phyloP scores from a whole-genome alignment of 2,797 vertebrate species.

The Rachycentron canadum region DNA sequence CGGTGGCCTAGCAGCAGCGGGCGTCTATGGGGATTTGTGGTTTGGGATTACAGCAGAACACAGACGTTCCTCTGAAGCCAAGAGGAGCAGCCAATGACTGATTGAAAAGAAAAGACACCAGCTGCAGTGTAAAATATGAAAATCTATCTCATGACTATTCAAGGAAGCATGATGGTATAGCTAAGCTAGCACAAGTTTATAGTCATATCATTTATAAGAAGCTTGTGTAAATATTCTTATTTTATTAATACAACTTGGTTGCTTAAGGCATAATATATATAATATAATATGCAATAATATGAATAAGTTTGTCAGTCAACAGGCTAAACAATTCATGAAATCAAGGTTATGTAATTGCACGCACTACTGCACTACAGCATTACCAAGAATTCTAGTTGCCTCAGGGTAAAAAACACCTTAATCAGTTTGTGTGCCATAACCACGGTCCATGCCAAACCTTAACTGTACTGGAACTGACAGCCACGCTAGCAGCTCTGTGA shows the following conservation, averaged over 20 bases:
- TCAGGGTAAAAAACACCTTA: neutral
- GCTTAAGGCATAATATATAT: too few species aligned
- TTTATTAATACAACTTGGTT: slow-evolving; percentile 3
- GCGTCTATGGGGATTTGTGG: slow-evolving; percentile 61
- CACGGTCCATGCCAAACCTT: neutral
- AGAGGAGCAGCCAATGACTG: slow-evolving; percentile 56
- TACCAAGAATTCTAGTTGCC: neutral
- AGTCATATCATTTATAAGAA: slow-evolving; percentile 3
- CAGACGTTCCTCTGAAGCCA: slow-evolving; percentile 65
- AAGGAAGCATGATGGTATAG: slow-evolving; percentile 39
- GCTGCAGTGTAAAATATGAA: slow-evolving; percentile 66
- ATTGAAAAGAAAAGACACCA: slow-evolving; percentile 55
- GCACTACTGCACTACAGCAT: neutral
- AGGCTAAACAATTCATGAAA: slow-evolving; percentile 13
- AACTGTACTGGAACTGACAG: neutral
- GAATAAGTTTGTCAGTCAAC: neutral
- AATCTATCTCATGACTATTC: slow-evolving; percentile 65
- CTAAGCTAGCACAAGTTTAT: neutral
- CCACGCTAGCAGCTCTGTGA: too few species aligned
- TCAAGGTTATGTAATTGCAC: neutral
- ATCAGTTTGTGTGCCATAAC: neutral
- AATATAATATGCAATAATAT: too few species aligned
- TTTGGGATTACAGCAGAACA: slow-evolving; percentile 68
- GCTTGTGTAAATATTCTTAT: neutral
- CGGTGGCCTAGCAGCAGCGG: slow-evolving; percentile 43